phyloP scores from a whole-genome alignment of 2,113 vertebrate genomes.

The Charadrius vociferus region DNA sequence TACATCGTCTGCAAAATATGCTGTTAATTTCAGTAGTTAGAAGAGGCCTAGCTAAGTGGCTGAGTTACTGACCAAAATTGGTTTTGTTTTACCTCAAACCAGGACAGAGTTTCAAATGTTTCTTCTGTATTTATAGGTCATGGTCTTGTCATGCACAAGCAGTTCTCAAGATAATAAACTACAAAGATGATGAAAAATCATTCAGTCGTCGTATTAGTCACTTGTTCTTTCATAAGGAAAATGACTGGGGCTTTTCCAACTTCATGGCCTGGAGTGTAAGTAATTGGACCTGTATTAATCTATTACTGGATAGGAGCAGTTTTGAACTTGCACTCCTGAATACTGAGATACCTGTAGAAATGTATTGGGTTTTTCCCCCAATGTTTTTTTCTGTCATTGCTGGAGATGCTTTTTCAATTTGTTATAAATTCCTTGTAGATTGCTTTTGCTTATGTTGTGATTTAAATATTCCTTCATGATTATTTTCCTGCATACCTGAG shows the following conservation, averaged over 20 bases:
- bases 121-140: constrained; percentile 81
- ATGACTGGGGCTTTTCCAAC: constrained; percentile 99
- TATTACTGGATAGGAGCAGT: neutral
- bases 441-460: neutral
- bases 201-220: constrained; percentile 98
- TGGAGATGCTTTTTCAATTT: neutral
- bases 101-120: neutral
- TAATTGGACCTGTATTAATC: neutral
- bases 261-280: constrained; percentile 99
- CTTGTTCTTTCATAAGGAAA: constrained; percentile 99
- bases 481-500: neutral
- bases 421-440: neutral
- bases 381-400: neutral
- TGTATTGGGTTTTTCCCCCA: neutral
- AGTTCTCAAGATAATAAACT: constrained; percentile 98
- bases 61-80: no score
- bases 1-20: no score
- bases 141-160: constrained; percentile 99
- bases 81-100: no score
- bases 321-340: neutral
- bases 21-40: no score
- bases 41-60: no score
- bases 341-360: neutral
- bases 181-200: constrained; percentile 97
- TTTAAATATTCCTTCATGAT: neutral